A percentile compares a stretch with the other conserved stretches of the same genome.
Conservation (phyloP, 2,888 invertebrate species). For the Helobdella robusta region DNA sequence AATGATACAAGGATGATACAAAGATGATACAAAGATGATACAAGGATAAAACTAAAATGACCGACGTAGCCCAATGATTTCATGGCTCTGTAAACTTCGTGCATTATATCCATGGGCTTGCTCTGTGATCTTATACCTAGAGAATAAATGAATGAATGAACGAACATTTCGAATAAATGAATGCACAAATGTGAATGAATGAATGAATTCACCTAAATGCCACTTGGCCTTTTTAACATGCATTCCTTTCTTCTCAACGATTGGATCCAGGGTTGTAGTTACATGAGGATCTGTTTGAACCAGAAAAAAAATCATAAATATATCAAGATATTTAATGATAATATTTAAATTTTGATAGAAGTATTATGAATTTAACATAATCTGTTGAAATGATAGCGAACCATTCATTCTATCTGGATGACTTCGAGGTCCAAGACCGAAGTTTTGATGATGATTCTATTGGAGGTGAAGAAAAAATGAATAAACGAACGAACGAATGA, state of each 20-base stretch:
- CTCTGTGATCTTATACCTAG: conserved; percentile 84
- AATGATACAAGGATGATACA: too few species aligned
- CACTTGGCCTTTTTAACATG: conserved; percentile 91
- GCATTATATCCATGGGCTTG: conserved; percentile 98
- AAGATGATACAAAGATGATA: background rate
- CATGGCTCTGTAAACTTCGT: conserved; percentile 98
- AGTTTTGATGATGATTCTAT: too few species aligned
- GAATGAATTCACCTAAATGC: conserved; percentile 70
- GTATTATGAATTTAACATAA: too few species aligned
- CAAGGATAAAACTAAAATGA: conserved; percentile 31
- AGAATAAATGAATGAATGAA: conserved; percentile 23
- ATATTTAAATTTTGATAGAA: too few species aligned
- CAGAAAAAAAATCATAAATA: too few species aligned
- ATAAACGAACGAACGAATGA: background rate
- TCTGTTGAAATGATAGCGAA: too few species aligned
- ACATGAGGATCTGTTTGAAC: conserved; percentile 32
- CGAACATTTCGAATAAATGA: too few species aligned
- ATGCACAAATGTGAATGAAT: background rate
- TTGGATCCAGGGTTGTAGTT: conserved; percentile 41
- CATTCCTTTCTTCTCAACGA: conserved; percentile 41
- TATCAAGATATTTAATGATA: too few species aligned
- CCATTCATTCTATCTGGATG: too few species aligned
- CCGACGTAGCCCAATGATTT: conserved; percentile 81
- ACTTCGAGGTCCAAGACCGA: too few species aligned
- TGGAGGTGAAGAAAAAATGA: background rate